Conservation (phyloP, 2,888 invertebrate genomes). For the Eremobia ochroleuca region DNA sequence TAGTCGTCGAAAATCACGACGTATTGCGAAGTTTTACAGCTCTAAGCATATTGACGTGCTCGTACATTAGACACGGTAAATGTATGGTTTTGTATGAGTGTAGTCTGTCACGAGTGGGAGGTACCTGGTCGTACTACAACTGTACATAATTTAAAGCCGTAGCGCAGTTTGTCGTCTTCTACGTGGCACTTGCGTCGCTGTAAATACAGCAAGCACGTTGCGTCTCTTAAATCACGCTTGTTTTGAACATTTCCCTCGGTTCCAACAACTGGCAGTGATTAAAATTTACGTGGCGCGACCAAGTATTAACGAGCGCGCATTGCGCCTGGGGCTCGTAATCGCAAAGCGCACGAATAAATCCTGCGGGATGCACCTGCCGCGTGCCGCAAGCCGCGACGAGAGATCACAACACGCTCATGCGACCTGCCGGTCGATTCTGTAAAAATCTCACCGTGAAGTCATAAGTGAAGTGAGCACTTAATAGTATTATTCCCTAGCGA, state of each 20-base stretch:
- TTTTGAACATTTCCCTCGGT: constrained; percentile 87
- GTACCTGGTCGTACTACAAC: constrained; percentile 14
- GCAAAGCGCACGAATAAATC: constrained; percentile 88
- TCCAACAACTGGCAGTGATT: constrained; percentile 90
- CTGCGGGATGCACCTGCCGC: constrained; percentile 89
- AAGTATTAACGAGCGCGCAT: constrained; percentile 90
- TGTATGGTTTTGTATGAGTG: constrained; percentile 26
- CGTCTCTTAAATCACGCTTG: constrained; percentile 88
- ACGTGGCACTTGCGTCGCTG: constrained; percentile 65
- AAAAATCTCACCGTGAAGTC: too few species aligned
- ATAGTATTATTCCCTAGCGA: too few species aligned
- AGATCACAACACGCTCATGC: constrained; percentile 61
- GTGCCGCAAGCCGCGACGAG: constrained; percentile 81
- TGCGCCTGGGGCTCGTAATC: constrained; percentile 83
- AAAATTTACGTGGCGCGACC: constrained; percentile 90
- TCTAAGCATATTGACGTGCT: constrained; percentile 33
- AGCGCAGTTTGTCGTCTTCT: constrained; percentile 61
- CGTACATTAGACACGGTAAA: constrained; percentile 37
- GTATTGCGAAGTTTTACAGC: constrained; percentile 47
- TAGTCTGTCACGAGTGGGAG: constrained; percentile 22
- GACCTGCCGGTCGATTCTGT: too few species aligned
- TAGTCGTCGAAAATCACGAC: constrained; percentile 51
- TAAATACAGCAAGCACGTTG: constrained; percentile 81
- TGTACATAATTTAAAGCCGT: constrained; percentile 33
- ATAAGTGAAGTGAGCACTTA: too few species aligned